Evolutionary conservation across 2,113 vertebrate genomes (phyloP), one percentile per base, ranked within the genome.

Genomic region (Okapia johnstoni): DNA sequence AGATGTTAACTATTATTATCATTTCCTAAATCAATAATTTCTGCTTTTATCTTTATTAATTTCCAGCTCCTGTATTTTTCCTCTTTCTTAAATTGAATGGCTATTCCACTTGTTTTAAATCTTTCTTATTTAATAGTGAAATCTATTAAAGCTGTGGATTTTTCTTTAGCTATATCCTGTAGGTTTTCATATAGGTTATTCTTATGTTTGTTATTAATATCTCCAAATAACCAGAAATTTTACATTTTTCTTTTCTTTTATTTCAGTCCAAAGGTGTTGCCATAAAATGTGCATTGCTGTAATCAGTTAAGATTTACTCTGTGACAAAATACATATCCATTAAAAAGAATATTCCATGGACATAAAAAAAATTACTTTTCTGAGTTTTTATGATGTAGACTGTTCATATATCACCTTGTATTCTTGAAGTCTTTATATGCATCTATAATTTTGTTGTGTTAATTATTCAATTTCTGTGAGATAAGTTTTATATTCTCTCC

Each of bases 21-120:
- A 19, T 83, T 96, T 91, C 28, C 77, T 96, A 89, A 90, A 61
- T 63, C 88, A 95, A 92, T 95, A 95, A 87, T 96, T 90, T 96
- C 84, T 97, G n/a, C 60, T 92, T 97, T 96, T 88, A 97, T 96
- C 85, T 91, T 96, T 79, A 96, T 93, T 93, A 93, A 98, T 95
- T 97, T 92, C 90, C 73, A 97, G 84, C 60, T 96, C 26, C 73
- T 73, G 11, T 79, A 96, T 97, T 96, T 98, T 96, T 97, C 88
- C 63, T 95, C 28, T 86, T 96, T 95, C 87, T 88, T 97, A 96
- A 98, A 96, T 97, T 96, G 94, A 98, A 87, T 97, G 95, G n/a
- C 84, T 93, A 81, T 94, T 95, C 52, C 61, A 84, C 61, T 96
- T 96, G 17, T 96, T 93, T 89, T 92, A 79, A n/a, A 89, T 92